Conservation (phyloP, 2,797 vertebrate genomes). For the Anguilla pacifica region DNA sequence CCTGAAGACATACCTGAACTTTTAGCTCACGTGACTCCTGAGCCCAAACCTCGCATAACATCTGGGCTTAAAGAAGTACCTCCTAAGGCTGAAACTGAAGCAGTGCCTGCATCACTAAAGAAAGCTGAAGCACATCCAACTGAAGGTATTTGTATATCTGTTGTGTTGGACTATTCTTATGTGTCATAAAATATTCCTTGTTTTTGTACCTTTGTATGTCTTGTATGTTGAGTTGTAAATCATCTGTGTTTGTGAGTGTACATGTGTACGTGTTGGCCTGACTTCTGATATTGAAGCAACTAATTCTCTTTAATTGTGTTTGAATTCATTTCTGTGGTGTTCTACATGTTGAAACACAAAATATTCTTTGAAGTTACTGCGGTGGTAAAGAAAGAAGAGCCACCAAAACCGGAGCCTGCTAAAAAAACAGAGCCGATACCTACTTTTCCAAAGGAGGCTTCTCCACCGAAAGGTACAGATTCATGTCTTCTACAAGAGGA, state of each 20-base stretch:
- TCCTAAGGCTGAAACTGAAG: slow-evolving; percentile 52
- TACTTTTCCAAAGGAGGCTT: slow-evolving; percentile 15
- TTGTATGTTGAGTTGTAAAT: background rate
- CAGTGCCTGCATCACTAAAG: slow-evolving; percentile 50
- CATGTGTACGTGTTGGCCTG: slow-evolving; percentile 30
- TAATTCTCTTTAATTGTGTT: slow-evolving; percentile 42
- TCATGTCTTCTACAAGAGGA: background rate
- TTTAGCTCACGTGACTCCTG: slow-evolving; percentile 46
- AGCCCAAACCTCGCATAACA: slow-evolving; percentile 65
- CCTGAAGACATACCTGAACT: slow-evolving; percentile 69
- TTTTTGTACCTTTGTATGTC: background rate
- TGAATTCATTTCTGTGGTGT: slow-evolving; percentile 34
- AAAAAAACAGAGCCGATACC: slow-evolving; percentile 37
- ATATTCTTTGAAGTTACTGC: slow-evolving; percentile 78
- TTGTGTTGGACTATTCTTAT: slow-evolving; percentile 12
- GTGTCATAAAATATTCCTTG: background rate
- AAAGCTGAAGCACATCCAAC: slow-evolving; percentile 60
- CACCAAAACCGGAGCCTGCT: slow-evolving; percentile 66
- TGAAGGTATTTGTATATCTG: slow-evolving; percentile 22
- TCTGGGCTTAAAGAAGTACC: slow-evolving; percentile 63
- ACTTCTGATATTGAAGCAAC: slow-evolving; percentile 61
- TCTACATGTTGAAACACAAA: slow-evolving; percentile 42
- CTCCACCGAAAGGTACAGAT: background rate
- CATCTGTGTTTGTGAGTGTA: background rate
- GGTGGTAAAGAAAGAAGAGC: slow-evolving; percentile 73